Percentiles rank a stretch among this genome's conserved stretches.
These are phyloP conservation scores for Drosophila nikananu DNA, from an alignment of 1,140 invertebrate species.

Conservation along the genomic window DNA sequence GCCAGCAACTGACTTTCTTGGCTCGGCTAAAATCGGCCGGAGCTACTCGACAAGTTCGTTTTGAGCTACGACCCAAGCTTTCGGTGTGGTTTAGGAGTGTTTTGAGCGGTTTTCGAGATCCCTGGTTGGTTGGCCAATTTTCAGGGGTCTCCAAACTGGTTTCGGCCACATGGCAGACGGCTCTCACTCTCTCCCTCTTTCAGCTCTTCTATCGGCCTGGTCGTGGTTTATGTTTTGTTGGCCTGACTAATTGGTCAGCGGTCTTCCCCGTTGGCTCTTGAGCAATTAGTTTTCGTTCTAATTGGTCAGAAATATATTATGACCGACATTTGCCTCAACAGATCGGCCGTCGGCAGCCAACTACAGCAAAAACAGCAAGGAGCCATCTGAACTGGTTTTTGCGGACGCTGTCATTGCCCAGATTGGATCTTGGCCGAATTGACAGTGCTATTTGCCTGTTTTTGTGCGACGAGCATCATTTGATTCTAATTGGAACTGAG, in stretches of 20 bases:
- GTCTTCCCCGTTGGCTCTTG: slow-evolving; percentile 79
- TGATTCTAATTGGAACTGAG: slow-evolving; percentile 21
- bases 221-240: slow-evolving; percentile 46
- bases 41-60: slow-evolving; percentile 30
- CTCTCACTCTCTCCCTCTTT: slow-evolving; percentile 2
- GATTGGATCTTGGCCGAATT: slow-evolving; percentile 61
- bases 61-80: slow-evolving; percentile 54
- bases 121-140: slow-evolving; percentile 63
- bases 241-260: slow-evolving; percentile 76
- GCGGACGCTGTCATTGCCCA: slow-evolving; percentile 25
- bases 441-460: slow-evolving; percentile 20
- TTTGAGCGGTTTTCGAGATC: slow-evolving; percentile 68
- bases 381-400: slow-evolving; percentile 55
- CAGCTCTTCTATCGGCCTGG: slow-evolving; percentile 11
- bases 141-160: slow-evolving; percentile 52
- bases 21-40: slow-evolving; percentile 16
- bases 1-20: slow-evolving; percentile 54
- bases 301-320: slow-evolving; percentile 83
- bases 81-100: slow-evolving; percentile 9
- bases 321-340: slow-evolving; percentile 64
- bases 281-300: slow-evolving; percentile 83
- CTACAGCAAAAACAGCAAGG: slow-evolving; percentile 25
- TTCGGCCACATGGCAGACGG: slow-evolving; percentile 39
- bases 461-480: slow-evolving; percentile 13
- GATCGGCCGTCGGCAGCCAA: slow-evolving; percentile 13